phyloP scores from a whole-genome alignment of 1,140 invertebrate species.

The Heliothis virescens region DNA sequence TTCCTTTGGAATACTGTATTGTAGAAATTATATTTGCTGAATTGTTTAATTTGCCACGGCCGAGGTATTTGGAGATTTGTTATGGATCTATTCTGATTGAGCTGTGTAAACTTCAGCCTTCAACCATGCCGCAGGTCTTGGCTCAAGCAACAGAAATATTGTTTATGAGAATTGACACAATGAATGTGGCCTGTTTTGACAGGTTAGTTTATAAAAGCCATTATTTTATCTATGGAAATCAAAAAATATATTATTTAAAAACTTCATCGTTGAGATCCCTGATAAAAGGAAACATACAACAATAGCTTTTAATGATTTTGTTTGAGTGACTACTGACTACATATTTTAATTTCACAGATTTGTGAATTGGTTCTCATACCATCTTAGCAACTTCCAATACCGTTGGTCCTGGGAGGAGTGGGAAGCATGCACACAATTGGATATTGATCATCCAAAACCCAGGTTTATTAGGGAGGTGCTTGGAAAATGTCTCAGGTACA shows the following conservation, averaged over 20 bases:
- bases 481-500: constrained; percentile 94
- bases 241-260: no score
- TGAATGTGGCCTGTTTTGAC: constrained; percentile 99
- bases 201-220: constrained; percentile 82
- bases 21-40: constrained; percentile 98
- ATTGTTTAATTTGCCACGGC: constrained; percentile 96
- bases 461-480: constrained; percentile 98
- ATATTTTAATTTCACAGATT: constrained; percentile 86
- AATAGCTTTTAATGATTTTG: not conserved
- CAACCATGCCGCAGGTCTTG: constrained; percentile 98
- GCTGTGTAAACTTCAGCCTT: constrained; percentile 98
- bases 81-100: constrained; percentile 99
- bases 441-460: constrained; percentile 96
- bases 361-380: constrained; percentile 99
- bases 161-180: constrained; percentile 97
- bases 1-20: constrained; percentile 99
- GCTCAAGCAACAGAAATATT: constrained; percentile 99
- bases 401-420: constrained; percentile 99
- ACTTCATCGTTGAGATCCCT: no score
- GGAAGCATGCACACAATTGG: constrained; percentile 94
- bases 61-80: constrained; percentile 95
- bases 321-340: not conserved
- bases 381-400: constrained; percentile 99
- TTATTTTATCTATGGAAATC: no score
- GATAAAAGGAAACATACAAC: no score